Base-by-base conservation (phyloP, 2,797 vertebrate genomes). In the Pitangus sulphuratus region DNA sequence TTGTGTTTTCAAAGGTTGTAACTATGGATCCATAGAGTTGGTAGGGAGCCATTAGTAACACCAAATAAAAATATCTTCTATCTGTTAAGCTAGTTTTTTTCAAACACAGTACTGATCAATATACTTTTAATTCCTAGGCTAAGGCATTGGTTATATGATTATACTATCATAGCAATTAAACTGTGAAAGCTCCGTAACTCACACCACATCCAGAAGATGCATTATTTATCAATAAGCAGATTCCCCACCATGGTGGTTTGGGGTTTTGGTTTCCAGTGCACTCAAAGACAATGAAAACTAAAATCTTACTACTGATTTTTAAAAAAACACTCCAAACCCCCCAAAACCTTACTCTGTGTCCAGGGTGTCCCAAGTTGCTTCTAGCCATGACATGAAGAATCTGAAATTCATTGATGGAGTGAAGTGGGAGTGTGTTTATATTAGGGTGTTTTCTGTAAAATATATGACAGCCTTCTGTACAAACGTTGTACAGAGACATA, bases 151-250 rank as follows among this genome's bases (percentile, higher is more conserved):
- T 91, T 93, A 31, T 19, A 25, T 75, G 53, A 60, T 74, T 85
- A 53, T 17, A 37, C 35, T 47, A 19, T 53, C 9, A 21, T 20
- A 81, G 31, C 16, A 78, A 66, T 57, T 74, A 86, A 71, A 83
- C 57, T 39, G 5, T 60, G 37, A 75, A 70, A 64, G 15, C 13
- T 89, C n/a, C 31, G 30, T 71, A 90, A 61, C 17, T 80, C 30
- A 16, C 2, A 2, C 18, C 30, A 40, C 33, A 35, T 65, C 31
- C 70, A 35, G 44, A 68, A 72, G 22, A 71, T 15, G 13, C 31
- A 51, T 89, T 81, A 54, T 76, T 76, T 95, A 30, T 91, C 47
- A 89, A 25, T 15, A 15, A 79, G 26, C 39, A 69, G 39, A 61
- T 58, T 79, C 12, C 26, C 30, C 4, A 2, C 6, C 13, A 19